These are phyloP conservation scores for Hydrozoanthus gracilis DNA, from an alignment of 92 coral and sea anemone species.

Conservation along the genomic window DNA sequence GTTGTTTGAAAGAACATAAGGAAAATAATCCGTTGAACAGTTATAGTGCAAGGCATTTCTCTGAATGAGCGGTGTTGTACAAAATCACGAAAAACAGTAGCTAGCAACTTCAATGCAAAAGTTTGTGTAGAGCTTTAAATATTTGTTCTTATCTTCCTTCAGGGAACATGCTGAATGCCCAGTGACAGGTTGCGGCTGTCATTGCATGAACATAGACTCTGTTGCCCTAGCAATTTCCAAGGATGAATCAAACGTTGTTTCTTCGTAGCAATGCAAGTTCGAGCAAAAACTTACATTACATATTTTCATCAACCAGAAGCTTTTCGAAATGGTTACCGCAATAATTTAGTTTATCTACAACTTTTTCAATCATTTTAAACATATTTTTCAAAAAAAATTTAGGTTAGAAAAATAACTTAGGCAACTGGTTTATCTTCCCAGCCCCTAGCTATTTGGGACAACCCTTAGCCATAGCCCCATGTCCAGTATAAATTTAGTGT, in stretches of 20 bases:
- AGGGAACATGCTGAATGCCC: constrained; percentile 97
- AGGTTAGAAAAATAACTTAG: background rate
- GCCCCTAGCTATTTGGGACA: background rate
- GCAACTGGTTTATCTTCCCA: background rate
- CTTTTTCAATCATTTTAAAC: too few relatives aligned
- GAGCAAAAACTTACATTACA: background rate
- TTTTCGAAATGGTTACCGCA: too few relatives aligned
- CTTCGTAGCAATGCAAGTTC: constrained; percentile 1
- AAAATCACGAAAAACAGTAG: too few relatives aligned
- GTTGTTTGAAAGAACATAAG: too few relatives aligned
- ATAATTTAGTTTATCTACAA: too few relatives aligned
- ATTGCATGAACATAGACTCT: constrained; percentile 95
- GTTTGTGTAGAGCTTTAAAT: too few relatives aligned
- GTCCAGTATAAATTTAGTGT: background rate
- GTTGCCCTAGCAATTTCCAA: constrained; percentile 90
- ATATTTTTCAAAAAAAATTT: too few relatives aligned
- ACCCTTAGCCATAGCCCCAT: background rate
- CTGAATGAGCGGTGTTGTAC: too few relatives aligned
- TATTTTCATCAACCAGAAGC: background rate
- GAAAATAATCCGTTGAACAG: too few relatives aligned
- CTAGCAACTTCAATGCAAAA: too few relatives aligned
- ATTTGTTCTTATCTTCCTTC: constrained; percentile 13
- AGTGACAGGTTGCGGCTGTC: constrained; percentile 91
- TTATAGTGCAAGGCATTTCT: too few relatives aligned
- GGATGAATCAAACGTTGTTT: constrained; percentile 43